These are phyloP conservation scores for Caenorhabditis drosophilae DNA, from an alignment of 2,888 invertebrate species.

Conservation along the genomic window DNA sequence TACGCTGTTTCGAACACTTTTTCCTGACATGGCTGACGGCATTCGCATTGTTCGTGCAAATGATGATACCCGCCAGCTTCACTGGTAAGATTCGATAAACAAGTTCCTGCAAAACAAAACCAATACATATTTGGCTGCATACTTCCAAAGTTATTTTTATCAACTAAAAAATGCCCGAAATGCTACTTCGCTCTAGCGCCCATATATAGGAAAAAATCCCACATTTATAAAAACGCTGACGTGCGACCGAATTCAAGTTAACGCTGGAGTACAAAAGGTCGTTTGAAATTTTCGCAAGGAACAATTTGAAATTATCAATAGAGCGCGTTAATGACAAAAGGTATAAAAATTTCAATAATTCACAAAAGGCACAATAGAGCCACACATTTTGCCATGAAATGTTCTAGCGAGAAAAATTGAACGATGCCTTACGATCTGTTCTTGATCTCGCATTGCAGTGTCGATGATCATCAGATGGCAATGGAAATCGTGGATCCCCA, in stretches of 20 bases:
- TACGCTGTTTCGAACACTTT: conserved; percentile 68
- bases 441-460: conserved; percentile 56
- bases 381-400: too few relatives aligned
- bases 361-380: too few relatives aligned
- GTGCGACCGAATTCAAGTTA: too few relatives aligned
- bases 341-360: too few relatives aligned
- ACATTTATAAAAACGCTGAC: too few relatives aligned
- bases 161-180: not conserved
- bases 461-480: conserved; percentile 53
- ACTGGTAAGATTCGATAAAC: conserved; percentile 60
- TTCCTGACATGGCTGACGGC: conserved; percentile 62
- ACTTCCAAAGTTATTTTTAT: not conserved
- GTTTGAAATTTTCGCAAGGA: too few relatives aligned
- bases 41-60: conserved; percentile 57
- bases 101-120: conserved; percentile 42
- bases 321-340: too few relatives aligned
- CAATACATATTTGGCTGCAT: not conserved
- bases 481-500: conserved; percentile 68
- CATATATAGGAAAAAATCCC: not conserved
- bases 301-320: too few relatives aligned
- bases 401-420: not conserved
- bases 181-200: not conserved
- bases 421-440: not conserved
- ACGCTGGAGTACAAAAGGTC: too few relatives aligned
- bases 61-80: conserved; percentile 65